Evolutionary conservation across 2,113 vertebrate species (phyloP), one percentile per base, ranked within the genome.

Genomic region (Hipposideros armiger): DNA sequence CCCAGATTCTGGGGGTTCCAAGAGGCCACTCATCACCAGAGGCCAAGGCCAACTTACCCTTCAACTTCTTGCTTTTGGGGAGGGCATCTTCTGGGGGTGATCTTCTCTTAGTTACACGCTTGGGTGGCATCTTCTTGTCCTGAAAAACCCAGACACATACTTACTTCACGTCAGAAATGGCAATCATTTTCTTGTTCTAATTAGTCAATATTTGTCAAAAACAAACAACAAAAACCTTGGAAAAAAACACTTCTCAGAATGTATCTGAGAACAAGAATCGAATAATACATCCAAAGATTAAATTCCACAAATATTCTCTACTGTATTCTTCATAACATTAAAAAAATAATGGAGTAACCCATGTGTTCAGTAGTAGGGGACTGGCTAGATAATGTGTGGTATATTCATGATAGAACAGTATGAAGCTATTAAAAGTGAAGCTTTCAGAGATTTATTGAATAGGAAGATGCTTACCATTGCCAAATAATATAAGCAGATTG

Each of bases 111-210:
- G 84, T 8, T 5, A 96, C 67, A 95, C 98, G 99, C 97, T 99
- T 99, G 24, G 98, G 98, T 60, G 99, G 98, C 99, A 99, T 99
- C 67, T 91, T 96, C 76, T 36, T 87, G 81, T 95, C 40, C 95
- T 96, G n/a, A 72, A 96, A 86, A 6, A 8, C 22, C 40, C 36
- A 94, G 72, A 19, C 66, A 93, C 88, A 86, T 58, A 91, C 10
- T 77, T 8, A 91, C 10, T 54, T 36, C n/a, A 73, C 47, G 50
- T 97, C 50, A 96, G 77, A 96, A 92, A 72, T 80, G 56, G 82
- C 66, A 76, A 90, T 74, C 42, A 40, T 58, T 67, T 66, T 90
- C 74, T 45, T 80, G 22, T 50, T n/a, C 56, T 42, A 78, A 78
- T 77, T 8, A 88, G 45, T n/a, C 20, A 93, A 42, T 42, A 36